Evolutionary conservation across 2,113 vertebrate species (phyloP), one percentile per base, ranked within the genome.

Genomic region (Pitta sordida): DNA sequence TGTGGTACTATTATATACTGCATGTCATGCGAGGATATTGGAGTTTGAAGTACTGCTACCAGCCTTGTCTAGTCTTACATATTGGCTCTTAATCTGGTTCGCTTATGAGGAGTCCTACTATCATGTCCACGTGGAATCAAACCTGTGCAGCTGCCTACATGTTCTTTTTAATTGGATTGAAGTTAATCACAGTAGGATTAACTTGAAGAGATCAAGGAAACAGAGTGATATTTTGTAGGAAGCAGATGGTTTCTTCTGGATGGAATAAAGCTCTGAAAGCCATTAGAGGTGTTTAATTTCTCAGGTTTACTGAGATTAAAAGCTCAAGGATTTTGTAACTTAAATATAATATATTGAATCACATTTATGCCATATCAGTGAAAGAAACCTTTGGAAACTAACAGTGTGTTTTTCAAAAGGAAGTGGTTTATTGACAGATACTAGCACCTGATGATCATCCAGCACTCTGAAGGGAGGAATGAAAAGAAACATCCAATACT

Each of bases 141-240:
- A 89, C 91, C 89, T 79, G 44, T 91, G 88, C 95, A 96, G 91
- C 93, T 95, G 95, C 87, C 63, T 88, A 52, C 82, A 64, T 83
- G 75, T 86, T 93, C 93, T 95, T 95, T 91, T 94, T 96, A 96
- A 95, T 95, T 96, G 96, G 93, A 96, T 82, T 96, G 94, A 96
- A 96, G 93, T 94, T 95, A 96, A 96, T 95, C 94, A 95, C 87
- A 95, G 91, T 76, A 94, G 93, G 94, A 95, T 93, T 96, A 95
- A 95, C 95, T 95, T 95, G 82, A 94, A 86, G 85, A 95, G 94
- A 96, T 95, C 91, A 94, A 94, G 93, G 87, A 91, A 95, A 96
- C 63, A 44, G 69, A 88, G 73, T 70, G 85, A 75, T 90, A 77
- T 93, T 95, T 86, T 70, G 87, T 88, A 36, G 63, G 83, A 94